Evolutionary conservation across 2,113 vertebrate genomes (phyloP), one percentile per base, ranked within the genome.

Genomic region (Cephalopterus ornatus): DNA sequence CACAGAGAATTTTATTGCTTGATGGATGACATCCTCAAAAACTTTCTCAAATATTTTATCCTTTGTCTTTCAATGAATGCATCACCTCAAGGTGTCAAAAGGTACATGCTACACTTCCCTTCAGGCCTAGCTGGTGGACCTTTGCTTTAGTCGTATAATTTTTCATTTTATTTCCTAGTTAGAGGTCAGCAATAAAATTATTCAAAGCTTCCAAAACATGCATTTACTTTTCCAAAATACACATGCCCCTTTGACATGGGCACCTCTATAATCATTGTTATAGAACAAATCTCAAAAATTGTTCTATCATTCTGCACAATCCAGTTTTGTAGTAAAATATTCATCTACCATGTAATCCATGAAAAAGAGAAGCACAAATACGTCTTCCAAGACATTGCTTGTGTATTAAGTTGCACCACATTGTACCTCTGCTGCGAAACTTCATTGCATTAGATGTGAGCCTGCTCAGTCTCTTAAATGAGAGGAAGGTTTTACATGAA

Each of bases 31-130:
- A 73, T 67, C n/a, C 37, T 79, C 74, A 75, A 72, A 67, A 47
- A 27, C 19, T 35, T 78, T 46, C 56, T 73, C 2, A 8, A 52
- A 4, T 84, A 10, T 47, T 89, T 67, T 93, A 10, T 65, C 59
- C n/a, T 32, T 9, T 59, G 53, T 33, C 28, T 85, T 89, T 59
- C 44, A 42, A 2, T 70, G 27, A 65, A 30, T 41, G 8, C 37
- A n/a, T 68, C 74, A 41, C 12, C 26, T 79, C 0, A 0, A 46
- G 19, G 11, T 75, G 14, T 55, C 52, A 21, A 66, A 75, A 12
- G 11, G 7, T 30, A 32, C 3, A 2, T 8, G 14, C 8, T 85
- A 4, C 1, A 0, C 37, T 39, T 50, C 15, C 12, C 30, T 79
- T 18, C 13, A 58, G n/a, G 68, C 8, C 30, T 44, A 37, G 3